Conservation (phyloP, 2,797 vertebrate genomes). For the Neosalanx taihuensis region DNA sequence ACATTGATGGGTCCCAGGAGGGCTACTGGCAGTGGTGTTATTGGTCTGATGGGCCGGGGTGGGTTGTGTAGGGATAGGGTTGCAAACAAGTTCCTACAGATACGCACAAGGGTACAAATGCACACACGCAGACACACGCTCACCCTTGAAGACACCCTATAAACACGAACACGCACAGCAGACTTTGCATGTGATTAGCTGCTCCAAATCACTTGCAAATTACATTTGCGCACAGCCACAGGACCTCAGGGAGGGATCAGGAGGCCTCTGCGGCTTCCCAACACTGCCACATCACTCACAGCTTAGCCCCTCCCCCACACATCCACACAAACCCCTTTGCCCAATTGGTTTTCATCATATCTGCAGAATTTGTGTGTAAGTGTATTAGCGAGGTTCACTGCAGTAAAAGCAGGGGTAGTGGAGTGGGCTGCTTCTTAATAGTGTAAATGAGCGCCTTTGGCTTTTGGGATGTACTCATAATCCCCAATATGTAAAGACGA, state of each 20-base stretch:
- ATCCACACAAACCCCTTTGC: neutral
- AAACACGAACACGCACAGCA: constrained; percentile 9
- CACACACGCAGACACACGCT: neutral
- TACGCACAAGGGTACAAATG: constrained; percentile 7
- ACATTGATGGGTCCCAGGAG: constrained; percentile 59
- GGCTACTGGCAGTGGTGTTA: constrained; percentile 43
- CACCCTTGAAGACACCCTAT: neutral
- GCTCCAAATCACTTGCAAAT: constrained; percentile 31
- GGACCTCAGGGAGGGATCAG: neutral
- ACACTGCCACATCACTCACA: neutral
- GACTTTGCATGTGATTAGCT: constrained; percentile 46
- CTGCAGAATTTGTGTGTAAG: too few relatives aligned
- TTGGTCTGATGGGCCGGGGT: constrained; percentile 43
- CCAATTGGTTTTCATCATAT: constrained; percentile 5
- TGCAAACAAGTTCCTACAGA: neutral
- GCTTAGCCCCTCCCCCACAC: neutral
- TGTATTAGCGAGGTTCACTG: too few relatives aligned
- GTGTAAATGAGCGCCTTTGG: too few relatives aligned
- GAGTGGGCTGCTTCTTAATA: too few relatives aligned
- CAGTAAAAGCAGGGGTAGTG: too few relatives aligned
- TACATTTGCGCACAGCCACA: neutral
- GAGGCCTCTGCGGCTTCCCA: neutral
- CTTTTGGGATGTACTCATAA: too few relatives aligned
- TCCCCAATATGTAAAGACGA: too few relatives aligned
- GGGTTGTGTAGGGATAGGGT: constrained; percentile 49